Evolutionary conservation across 2,797 vertebrate species (phyloP).

Genomic region (Distichodus sexfasciatus): DNA sequence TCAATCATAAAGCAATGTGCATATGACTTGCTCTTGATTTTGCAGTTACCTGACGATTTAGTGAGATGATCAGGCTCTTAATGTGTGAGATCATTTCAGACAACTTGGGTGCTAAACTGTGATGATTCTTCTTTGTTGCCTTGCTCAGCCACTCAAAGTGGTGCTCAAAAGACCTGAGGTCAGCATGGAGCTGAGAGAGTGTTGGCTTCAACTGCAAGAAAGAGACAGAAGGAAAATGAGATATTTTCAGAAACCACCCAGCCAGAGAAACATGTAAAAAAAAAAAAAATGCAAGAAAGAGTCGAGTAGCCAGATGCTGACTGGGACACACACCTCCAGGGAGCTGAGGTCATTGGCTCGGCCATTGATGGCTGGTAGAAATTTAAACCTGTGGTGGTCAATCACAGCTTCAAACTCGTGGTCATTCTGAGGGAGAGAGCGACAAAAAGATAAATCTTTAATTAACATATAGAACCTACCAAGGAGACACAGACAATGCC

Average conservation of each 20-base stretch:
- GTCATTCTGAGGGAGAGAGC: slow-evolving; percentile 68
- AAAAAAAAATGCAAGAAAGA: neutral
- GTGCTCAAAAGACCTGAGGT: slow-evolving; percentile 77
- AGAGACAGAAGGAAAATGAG: neutral
- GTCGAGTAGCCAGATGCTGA: slow-evolving; percentile 42
- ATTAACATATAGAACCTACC: slow-evolving; percentile 11
- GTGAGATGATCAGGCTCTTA: slow-evolving; percentile 66
- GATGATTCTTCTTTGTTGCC: slow-evolving; percentile 73
- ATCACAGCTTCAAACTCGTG: slow-evolving; percentile 71
- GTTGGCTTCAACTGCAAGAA: slow-evolving; percentile 73
- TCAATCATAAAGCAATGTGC: too few relatives aligned
- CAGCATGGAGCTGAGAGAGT: slow-evolving; percentile 74
- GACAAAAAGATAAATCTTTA: slow-evolving; percentile 15
- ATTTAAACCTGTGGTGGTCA: slow-evolving; percentile 77
- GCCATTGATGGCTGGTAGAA: slow-evolving; percentile 79
- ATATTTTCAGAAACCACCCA: too few relatives aligned
- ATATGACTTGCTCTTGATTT: neutral
- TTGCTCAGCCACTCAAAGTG: slow-evolving; percentile 80
- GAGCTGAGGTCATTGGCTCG: slow-evolving; percentile 75
- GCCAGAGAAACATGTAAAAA: neutral
- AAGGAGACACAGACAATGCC: neutral
- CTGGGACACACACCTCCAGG: slow-evolving; percentile 73
- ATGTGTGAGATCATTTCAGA: slow-evolving; percentile 73
- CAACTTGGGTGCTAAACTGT: slow-evolving; percentile 69
- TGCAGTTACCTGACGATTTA: slow-evolving; percentile 79